phyloP scores from a whole-genome alignment of 2,797 vertebrate species.

The Neosilurus hyrtlii region DNA sequence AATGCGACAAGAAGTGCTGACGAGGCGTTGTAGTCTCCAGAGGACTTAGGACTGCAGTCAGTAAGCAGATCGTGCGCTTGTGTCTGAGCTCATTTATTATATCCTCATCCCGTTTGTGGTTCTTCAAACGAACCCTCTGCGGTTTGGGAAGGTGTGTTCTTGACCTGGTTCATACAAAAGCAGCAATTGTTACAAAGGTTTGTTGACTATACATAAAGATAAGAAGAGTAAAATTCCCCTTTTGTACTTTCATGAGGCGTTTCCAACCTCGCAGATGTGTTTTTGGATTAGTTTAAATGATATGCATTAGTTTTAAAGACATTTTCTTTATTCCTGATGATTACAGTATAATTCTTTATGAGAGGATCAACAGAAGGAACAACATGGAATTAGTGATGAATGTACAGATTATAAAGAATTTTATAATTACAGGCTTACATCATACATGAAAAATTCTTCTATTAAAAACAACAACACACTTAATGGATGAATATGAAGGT shows the following conservation, averaged over 20 bases:
- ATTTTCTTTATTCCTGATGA: not conserved
- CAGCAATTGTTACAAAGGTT: not conserved
- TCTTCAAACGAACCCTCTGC: not conserved
- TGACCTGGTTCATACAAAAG: not conserved
- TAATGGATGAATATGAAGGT: too few relatives aligned
- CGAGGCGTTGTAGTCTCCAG: not conserved
- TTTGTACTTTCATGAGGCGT: not conserved
- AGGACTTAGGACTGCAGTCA: not conserved
- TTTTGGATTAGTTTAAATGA: not conserved
- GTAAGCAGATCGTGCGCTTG: not conserved
- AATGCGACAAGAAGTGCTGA: conserved; percentile 62
- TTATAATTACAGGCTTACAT: not conserved
- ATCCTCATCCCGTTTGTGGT: conserved; percentile 1
- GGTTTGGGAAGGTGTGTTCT: not conserved
- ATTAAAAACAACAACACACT: too few relatives aligned
- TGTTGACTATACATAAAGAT: not conserved
- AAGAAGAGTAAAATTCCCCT: not conserved
- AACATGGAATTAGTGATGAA: not conserved
- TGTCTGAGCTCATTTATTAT: not conserved
- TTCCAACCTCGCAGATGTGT: not conserved
- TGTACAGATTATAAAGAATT: not conserved
- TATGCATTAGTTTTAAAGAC: not conserved
- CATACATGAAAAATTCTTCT: not conserved
- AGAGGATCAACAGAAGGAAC: not conserved
- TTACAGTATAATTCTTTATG: not conserved